Percentiles rank a stretch among this genome's conserved stretches.
Conservation (phyloP, 2,797 vertebrate species). For the Distichodus sexfasciatus region DNA sequence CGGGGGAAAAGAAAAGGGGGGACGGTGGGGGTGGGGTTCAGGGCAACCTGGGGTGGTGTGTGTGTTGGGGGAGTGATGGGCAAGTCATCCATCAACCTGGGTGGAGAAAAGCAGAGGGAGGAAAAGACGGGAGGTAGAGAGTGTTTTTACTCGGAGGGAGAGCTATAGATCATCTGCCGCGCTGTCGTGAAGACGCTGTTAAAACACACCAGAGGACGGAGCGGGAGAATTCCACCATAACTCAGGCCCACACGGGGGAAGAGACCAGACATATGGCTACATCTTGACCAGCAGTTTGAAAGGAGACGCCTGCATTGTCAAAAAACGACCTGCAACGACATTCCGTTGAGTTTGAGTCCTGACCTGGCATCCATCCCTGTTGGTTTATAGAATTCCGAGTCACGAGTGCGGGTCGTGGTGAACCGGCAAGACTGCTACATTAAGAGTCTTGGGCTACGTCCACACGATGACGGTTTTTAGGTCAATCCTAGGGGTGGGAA, state of each 20-base stretch:
- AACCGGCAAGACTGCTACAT: too few relatives aligned
- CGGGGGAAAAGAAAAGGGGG: slow-evolving; percentile 16
- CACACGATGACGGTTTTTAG: too few relatives aligned
- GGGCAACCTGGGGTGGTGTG: not conserved
- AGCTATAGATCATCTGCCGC: slow-evolving; percentile 47
- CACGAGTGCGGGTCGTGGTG: too few relatives aligned
- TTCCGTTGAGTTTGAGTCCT: too few relatives aligned
- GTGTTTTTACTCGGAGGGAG: slow-evolving; percentile 49
- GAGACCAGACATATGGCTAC: not conserved
- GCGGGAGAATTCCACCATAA: slow-evolving; percentile 33
- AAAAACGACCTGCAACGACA: too few relatives aligned
- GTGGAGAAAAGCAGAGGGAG: slow-evolving; percentile 51
- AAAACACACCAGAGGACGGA: slow-evolving; percentile 46
- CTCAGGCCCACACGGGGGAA: slow-evolving; percentile 19
- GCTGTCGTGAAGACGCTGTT: slow-evolving; percentile 43
- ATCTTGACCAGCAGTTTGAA: not conserved
- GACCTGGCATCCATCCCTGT: too few relatives aligned
- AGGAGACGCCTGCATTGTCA: too few relatives aligned
- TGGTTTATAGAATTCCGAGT: too few relatives aligned
- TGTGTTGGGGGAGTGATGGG: slow-evolving; percentile 24
- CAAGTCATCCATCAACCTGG: slow-evolving; percentile 50
- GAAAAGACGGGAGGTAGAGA: slow-evolving; percentile 36
- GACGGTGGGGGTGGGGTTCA: not conserved
- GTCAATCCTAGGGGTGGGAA: too few relatives aligned
- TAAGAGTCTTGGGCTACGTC: too few relatives aligned